Evolutionary conservation across 2,113 vertebrate genomes (phyloP).

Genomic region (Gallinago media): DNA sequence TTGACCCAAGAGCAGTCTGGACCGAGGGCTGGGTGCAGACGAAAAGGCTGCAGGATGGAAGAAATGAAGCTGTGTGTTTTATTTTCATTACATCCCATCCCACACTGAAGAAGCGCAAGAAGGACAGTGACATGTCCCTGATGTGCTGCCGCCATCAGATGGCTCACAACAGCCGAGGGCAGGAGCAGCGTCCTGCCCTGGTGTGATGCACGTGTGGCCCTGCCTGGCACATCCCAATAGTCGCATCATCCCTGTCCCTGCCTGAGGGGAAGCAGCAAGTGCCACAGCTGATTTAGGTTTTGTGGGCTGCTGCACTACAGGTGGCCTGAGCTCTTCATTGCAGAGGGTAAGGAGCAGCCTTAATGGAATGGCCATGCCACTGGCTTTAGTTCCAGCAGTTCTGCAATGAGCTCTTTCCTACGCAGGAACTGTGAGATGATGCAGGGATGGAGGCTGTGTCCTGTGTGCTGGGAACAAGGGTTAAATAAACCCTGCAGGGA

Average conservation of each 20-base stretch:
- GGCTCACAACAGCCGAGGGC: fast-evolving
- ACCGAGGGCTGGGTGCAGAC: fast-evolving
- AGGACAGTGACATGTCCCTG: fast-evolving
- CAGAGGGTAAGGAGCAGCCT: neutral
- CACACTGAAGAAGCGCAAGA: neutral
- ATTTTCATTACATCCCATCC: neutral
- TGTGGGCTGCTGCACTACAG: neutral
- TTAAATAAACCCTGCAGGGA: neutral
- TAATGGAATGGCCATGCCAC: neutral
- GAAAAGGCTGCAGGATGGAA: neutral
- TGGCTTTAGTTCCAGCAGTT: neutral
- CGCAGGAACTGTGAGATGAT: fast-evolving
- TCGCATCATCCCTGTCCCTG: neutral
- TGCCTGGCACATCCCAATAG: neutral
- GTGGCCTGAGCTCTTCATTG: neutral
- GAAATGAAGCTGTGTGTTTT: neutral
- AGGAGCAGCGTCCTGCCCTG: neutral
- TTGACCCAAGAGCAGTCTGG: neutral
- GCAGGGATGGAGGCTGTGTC: too few relatives aligned
- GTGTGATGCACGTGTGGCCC: neutral
- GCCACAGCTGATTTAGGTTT: neutral
- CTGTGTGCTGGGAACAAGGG: neutral
- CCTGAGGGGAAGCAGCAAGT: neutral
- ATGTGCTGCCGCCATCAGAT: neutral
- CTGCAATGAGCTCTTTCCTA: neutral